A percentile compares a stretch with the other conserved stretches of the same genome.
Conservation (phyloP, 2,888 invertebrate species). For the Sepioteuthis lessoniana region DNA sequence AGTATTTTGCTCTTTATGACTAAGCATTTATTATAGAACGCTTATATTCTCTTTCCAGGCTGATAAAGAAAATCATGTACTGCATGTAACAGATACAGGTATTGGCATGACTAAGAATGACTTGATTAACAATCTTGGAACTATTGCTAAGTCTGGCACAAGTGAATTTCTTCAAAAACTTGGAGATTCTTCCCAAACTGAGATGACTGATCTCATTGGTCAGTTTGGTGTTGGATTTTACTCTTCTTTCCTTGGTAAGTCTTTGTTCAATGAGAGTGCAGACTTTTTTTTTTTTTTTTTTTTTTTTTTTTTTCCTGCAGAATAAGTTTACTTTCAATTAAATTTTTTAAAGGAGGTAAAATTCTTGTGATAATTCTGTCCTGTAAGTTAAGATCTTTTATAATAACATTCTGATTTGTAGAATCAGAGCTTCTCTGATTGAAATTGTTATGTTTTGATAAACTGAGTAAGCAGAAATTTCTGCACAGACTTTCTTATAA, state of each 20-base stretch:
- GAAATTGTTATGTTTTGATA: too few relatives aligned
- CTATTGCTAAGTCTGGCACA: slow-evolving; percentile 98
- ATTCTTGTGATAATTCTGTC: too few relatives aligned
- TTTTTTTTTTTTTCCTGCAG: too few relatives aligned
- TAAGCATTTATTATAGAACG: neutral
- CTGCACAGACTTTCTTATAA: too few relatives aligned
- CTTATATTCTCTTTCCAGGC: slow-evolving; percentile 77
- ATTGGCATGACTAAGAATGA: slow-evolving; percentile 97
- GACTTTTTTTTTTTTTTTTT: too few relatives aligned
- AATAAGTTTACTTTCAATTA: too few relatives aligned
- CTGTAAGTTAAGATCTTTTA: too few relatives aligned
- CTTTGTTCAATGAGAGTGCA: neutral
- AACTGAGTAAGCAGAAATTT: too few relatives aligned
- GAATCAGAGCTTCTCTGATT: too few relatives aligned
- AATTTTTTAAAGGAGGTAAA: too few relatives aligned
- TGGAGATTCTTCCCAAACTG: slow-evolving; percentile 77
- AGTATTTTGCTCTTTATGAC: neutral
- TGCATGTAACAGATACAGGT: slow-evolving; percentile 97
- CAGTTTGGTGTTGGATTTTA: slow-evolving; percentile 99
- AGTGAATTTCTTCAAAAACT: slow-evolving; percentile 95
- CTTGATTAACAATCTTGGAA: slow-evolving; percentile 95
- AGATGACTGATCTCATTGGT: slow-evolving; percentile 97
- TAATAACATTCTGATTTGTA: too few relatives aligned
- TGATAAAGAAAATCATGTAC: slow-evolving; percentile 90
- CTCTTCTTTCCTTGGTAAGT: slow-evolving; percentile 87